A percentile compares a stretch with the other conserved stretches of the same genome.
These are phyloP conservation scores for Lepetodrilus schrolli DNA, from an alignment of 2,888 invertebrate genomes.

Conservation along the genomic window DNA sequence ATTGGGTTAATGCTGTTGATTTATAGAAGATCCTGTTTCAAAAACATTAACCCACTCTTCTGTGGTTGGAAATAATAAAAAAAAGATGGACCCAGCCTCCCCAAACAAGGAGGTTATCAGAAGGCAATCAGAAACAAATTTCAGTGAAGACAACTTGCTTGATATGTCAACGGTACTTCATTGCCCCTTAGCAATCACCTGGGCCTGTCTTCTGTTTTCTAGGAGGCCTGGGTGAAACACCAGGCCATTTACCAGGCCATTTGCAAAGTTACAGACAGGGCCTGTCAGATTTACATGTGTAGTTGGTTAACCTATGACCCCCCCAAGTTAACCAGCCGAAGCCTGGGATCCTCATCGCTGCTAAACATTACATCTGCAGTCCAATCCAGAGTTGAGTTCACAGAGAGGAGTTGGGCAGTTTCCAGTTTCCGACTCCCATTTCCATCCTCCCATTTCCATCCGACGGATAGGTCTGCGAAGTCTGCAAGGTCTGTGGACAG, in stretches of 20 bases:
- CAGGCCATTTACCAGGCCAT: background rate
- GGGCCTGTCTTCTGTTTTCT: background rate
- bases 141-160: slow-evolving; percentile 9
- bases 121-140: slow-evolving; percentile 11
- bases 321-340: background rate
- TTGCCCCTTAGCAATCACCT: too few species aligned
- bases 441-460: too few species aligned
- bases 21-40: background rate
- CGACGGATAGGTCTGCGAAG: too few species aligned
- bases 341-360: too few species aligned
- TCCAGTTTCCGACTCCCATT: too few species aligned
- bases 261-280: background rate
- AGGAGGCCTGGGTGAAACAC: background rate
- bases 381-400: too few species aligned
- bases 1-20: too few species aligned
- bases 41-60: background rate
- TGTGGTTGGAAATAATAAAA: too few species aligned
- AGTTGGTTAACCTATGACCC: slow-evolving; percentile 1
- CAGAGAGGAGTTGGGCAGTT: too few species aligned
- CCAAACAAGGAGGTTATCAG: slow-evolving; percentile 8
- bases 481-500: too few species aligned
- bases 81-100: slow-evolving; percentile 2
- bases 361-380: too few species aligned
- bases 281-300: slow-evolving; percentile 14
- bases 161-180: slow-evolving; percentile 10